A percentile compares a stretch with the other conserved stretches of the same genome.
These are phyloP conservation scores for Gavialis gangeticus DNA, from an alignment of 2,113 vertebrate genomes.

Conservation along the genomic window DNA sequence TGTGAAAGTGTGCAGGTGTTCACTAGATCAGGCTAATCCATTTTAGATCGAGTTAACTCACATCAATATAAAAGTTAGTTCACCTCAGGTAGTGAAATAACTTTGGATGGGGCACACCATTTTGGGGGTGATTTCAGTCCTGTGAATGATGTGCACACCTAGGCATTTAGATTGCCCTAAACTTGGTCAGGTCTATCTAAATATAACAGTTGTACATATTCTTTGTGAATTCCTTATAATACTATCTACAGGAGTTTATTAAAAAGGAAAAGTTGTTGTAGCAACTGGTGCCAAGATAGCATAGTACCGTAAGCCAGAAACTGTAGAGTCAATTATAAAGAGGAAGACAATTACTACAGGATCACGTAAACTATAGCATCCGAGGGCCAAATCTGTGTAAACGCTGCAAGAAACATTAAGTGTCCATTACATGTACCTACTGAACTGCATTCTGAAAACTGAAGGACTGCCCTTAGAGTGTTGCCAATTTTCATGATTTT, in stretches of 20 bases:
- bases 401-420: neutral
- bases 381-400: neutral
- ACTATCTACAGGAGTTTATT: neutral
- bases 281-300: neutral
- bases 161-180: no score
- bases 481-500: no score
- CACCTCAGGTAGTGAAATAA: no score
- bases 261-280: neutral
- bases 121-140: no score
- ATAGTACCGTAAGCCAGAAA: neutral
- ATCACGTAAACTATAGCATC: neutral
- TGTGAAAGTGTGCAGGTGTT: no score
- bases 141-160: no score
- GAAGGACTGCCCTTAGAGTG: neutral
- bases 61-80: no score
- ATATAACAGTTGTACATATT: neutral
- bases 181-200: no score
- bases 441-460: neutral
- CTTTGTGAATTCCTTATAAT: neutral
- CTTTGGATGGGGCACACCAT: no score
- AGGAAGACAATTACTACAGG: neutral
- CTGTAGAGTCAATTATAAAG: no score
- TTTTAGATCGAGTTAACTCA: no score
- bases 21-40: no score
- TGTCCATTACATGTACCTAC: neutral